Percentiles rank a stretch among this genome's conserved stretches.
Evolutionary conservation across 2,113 vertebrate species (phyloP).

Genomic region (Poecilia latipinna): DNA sequence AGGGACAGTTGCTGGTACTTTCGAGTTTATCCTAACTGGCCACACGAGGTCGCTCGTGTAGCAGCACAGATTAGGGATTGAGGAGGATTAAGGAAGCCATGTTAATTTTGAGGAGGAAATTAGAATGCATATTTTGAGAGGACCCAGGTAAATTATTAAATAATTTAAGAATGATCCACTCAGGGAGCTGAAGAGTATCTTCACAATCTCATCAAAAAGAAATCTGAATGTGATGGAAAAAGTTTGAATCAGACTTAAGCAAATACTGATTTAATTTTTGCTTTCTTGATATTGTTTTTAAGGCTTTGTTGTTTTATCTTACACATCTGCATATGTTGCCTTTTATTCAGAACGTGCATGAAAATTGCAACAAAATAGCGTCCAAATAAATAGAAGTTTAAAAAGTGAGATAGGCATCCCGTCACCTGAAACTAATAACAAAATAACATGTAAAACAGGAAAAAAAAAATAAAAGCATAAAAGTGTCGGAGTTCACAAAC

Average conservation of each 20-base stretch:
- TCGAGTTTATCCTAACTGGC: slow-evolving; percentile 8
- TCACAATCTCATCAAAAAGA: slow-evolving; percentile 42
- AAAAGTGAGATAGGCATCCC: not conserved
- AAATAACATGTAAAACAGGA: not conserved
- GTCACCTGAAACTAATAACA: not conserved
- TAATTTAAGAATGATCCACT: slow-evolving; percentile 64
- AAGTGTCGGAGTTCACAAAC: slow-evolving; percentile 15
- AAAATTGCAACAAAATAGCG: not conserved
- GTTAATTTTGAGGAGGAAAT: slow-evolving; percentile 70
- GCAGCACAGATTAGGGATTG: slow-evolving; percentile 35
- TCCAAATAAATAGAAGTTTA: not conserved
- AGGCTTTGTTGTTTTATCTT: not conserved
- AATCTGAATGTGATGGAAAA: slow-evolving; percentile 9
- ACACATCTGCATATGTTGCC: not conserved
- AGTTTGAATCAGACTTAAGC: not conserved
- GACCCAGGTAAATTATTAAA: slow-evolving; percentile 58
- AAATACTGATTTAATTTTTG: not conserved
- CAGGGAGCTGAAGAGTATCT: slow-evolving; percentile 56
- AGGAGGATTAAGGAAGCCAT: slow-evolving; percentile 76
- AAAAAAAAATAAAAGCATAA: not conserved
- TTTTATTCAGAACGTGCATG: not conserved
- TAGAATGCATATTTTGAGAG: slow-evolving; percentile 42
- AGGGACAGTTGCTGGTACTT: not conserved
- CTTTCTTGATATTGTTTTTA: not conserved
- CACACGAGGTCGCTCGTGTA: slow-evolving; percentile 62